Evolutionary conservation across 2,888 invertebrate genomes (phyloP), one percentile per base, ranked within the genome.

Genomic region (Zygothrica quintamaculata): DNA sequence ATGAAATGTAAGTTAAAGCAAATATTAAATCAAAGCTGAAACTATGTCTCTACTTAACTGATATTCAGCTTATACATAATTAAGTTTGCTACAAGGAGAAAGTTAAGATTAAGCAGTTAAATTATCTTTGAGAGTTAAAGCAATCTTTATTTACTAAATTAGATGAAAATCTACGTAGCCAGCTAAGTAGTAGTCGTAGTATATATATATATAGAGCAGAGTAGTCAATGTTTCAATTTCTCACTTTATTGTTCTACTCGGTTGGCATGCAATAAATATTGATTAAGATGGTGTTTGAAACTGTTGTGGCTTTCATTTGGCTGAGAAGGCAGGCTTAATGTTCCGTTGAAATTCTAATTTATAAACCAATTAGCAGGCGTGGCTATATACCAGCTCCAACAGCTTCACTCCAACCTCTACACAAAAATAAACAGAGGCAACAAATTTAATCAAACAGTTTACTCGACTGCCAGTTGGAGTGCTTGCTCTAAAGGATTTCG

Each of bases 281-380:
- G 80, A 80, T 77, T 76, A 74, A 57, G 53, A 47, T 62, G 69
- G 51, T 76, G 65, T 71, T 75, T 66, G 60, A 73, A 66, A 66
- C 34, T 75, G 55, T 66, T 78, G 76, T 76, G 64, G 65, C 46
- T 68, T 74, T 76, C n/a, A 57, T 79, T 79, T 79, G 74, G 77
- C 51, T 80, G 74, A 69, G 68, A 77, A 75, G 79, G 64, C 67
- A 64, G 69, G 65, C 67, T 79, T 79, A 84, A 82, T 76, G 84
- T 79, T 65, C 52, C 79, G 77, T 68, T 66, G 72, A 79, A 75
- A 76, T 70, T 79, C 80, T 79, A 79, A 79, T 79, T 82, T 78
- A 79, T 79, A 82, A 79, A 82, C 84, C 84, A 79, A 79, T 79
- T 79, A 79, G 84, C 79, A 79, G 66, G 40, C 77, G 61, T 72